Conservation (phyloP, 1,140 invertebrate genomes). For the Brachionus sp. region DNA sequence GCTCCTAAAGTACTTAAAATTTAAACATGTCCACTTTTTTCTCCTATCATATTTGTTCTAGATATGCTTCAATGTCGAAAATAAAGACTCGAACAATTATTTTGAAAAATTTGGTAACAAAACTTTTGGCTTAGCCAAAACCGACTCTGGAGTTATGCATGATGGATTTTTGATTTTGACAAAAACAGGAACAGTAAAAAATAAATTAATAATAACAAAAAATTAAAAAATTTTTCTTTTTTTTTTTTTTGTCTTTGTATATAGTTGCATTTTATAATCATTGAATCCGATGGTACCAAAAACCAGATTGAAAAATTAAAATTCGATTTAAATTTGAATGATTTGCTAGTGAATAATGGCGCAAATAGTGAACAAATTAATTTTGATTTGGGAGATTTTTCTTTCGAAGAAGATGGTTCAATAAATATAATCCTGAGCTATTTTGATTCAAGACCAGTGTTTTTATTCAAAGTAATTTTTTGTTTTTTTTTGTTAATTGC, state of each 20-base stretch:
- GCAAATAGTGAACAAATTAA: background rate
- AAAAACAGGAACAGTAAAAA: background rate
- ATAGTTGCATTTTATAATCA: background rate
- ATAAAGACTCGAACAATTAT: background rate
- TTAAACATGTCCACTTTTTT: background rate
- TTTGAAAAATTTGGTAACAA: conserved; percentile 15
- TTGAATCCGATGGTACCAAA: background rate
- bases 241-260: too few relatives aligned
- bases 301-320: conserved; percentile 5
- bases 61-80: background rate
- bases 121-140: background rate
- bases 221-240: too few relatives aligned
- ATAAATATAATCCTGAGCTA: background rate
- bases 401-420: conserved; percentile 9
- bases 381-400: conserved; percentile 33
- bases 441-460: background rate
- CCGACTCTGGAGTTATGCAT: background rate
- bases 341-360: background rate
- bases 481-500: background rate
- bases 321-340: background rate
- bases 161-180: conserved; percentile 1
- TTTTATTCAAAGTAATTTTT: background rate
- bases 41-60: background rate
- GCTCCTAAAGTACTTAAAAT: background rate
- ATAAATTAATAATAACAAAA: background rate